These are phyloP conservation scores for Rousettus madagascariensis DNA, from an alignment of 2,797 vertebrate species.

Conservation along the genomic window DNA sequence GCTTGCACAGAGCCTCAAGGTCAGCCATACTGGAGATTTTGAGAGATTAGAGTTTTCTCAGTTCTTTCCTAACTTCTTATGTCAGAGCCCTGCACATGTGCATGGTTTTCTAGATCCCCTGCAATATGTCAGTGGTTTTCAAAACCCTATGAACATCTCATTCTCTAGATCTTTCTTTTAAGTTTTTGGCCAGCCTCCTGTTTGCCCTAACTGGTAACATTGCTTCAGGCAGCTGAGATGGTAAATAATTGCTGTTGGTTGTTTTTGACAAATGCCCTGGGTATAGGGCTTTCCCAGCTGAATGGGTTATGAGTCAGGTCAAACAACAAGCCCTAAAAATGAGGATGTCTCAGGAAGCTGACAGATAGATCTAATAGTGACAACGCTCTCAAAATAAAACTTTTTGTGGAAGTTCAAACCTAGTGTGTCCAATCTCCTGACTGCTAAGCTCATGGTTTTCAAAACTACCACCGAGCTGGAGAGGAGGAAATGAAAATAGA, in stretches of 20 bases:
- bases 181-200: background rate
- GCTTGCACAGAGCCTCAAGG: background rate
- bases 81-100: background rate
- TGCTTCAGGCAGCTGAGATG: background rate
- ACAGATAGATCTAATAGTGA: background rate
- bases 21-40: background rate
- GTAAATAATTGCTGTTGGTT: background rate
- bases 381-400: background rate
- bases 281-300: background rate
- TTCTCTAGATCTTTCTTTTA: background rate
- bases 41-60: background rate
- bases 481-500: background rate
- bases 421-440: background rate
- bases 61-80: background rate
- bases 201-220: background rate
- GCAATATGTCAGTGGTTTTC: background rate
- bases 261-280: background rate
- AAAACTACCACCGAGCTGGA: background rate
- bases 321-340: background rate
- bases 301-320: background rate
- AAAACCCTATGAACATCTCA: background rate
- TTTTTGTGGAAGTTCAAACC: background rate
- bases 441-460: background rate
- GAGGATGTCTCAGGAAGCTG: background rate
- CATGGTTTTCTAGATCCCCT: background rate